Evolutionary conservation across 2,113 vertebrate genomes (phyloP).

Genomic region (Numida meleagris): DNA sequence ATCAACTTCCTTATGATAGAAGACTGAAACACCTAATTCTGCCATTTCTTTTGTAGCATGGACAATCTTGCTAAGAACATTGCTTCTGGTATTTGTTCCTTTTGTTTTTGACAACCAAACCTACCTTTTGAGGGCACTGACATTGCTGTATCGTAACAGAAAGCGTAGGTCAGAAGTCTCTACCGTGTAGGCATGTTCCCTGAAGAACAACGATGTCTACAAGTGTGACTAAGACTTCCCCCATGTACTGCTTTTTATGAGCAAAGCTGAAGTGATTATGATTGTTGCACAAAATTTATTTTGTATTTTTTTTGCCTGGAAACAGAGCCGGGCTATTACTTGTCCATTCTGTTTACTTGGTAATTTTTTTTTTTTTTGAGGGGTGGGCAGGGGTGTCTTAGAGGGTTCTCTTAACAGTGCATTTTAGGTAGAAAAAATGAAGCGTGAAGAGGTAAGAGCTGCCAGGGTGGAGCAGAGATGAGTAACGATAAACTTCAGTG

Average conservation of each 20-base stretch:
- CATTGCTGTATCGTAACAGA: neutral
- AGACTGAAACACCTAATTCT: neutral
- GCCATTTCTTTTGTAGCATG: neutral
- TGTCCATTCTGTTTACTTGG: neutral
- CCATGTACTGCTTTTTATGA: neutral
- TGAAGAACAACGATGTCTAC: neutral
- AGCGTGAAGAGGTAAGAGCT: neutral
- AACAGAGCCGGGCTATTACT: neutral
- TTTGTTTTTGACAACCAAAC: neutral
- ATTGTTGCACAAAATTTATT: neutral
- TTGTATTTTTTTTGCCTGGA: neutral
- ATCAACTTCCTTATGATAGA: neutral
- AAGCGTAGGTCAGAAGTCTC: neutral
- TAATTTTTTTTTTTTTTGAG: neutral
- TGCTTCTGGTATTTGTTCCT: neutral
- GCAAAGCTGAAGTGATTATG: neutral
- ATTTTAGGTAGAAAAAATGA: neutral
- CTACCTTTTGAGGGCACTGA: neutral
- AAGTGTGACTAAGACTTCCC: neutral
- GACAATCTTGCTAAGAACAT: neutral
- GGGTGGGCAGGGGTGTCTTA: neutral
- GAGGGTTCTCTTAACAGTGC: neutral
- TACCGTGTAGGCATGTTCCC: neutral
- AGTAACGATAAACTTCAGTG: neutral
- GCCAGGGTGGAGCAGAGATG: neutral